Evolutionary conservation across 1,140 invertebrate species (phyloP).

Genomic region (Heliconius congener): DNA sequence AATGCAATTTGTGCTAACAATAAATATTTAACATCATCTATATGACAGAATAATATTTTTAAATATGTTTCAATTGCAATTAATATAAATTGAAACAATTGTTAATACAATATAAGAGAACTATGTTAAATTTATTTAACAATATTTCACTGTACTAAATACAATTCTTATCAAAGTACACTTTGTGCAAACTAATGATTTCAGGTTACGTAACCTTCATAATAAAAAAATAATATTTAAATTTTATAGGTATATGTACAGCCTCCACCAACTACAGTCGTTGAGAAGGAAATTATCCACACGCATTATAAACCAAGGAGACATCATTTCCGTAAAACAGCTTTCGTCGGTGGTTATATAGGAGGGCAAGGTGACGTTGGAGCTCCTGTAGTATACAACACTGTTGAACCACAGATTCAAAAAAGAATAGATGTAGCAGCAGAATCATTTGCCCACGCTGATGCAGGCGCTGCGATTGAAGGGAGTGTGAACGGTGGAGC

Average conservation of each 20-base stretch:
- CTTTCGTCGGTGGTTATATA: slow-evolving; percentile 60
- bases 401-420: slow-evolving; percentile 50
- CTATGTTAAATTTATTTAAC: background rate
- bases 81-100: background rate
- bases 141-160: background rate
- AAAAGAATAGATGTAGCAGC: slow-evolving; percentile 63
- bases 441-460: slow-evolving; percentile 45
- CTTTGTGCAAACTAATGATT: slow-evolving; percentile 14
- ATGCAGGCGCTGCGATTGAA: slow-evolving; percentile 39
- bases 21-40: background rate
- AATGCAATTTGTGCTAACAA: background rate
- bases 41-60: background rate
- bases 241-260: slow-evolving; percentile 55
- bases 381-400: slow-evolving; percentile 38
- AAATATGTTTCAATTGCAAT: too few relatives aligned
- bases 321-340: slow-evolving; percentile 59
- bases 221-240: background rate
- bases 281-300: slow-evolving; percentile 57
- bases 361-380: slow-evolving; percentile 44
- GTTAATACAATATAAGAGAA: background rate
- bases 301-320: slow-evolving; percentile 56
- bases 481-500: slow-evolving; percentile 39
- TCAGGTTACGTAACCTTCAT: background rate
- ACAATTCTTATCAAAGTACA: background rate
- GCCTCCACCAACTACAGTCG: slow-evolving; percentile 47